Conservation (phyloP, 2,797 vertebrate species). For the Taeniopygia guttata region DNA sequence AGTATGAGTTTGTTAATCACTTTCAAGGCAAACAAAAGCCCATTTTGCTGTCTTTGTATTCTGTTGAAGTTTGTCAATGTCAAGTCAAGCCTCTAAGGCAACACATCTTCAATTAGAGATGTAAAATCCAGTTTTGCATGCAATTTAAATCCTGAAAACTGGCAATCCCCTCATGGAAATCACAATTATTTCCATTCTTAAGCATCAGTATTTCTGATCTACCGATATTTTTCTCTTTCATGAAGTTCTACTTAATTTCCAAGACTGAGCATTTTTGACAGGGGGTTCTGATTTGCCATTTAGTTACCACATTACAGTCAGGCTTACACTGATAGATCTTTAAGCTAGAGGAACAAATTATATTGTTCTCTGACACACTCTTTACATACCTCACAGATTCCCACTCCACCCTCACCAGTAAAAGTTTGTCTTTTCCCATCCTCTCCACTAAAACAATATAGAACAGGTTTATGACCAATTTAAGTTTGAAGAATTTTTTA, state of each 20-base stretch:
- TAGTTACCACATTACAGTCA: background rate
- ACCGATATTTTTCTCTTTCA: slow-evolving; percentile 38
- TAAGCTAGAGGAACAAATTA: slow-evolving; percentile 21
- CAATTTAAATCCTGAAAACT: slow-evolving; percentile 67
- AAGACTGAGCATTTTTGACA: slow-evolving; percentile 37
- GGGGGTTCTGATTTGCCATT: slow-evolving; percentile 48
- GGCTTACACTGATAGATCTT: background rate
- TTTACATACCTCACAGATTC: background rate
- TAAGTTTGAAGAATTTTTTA: background rate
- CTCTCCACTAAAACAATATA: background rate
- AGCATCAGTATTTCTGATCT: slow-evolving; percentile 40
- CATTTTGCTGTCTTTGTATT: slow-evolving; percentile 56
- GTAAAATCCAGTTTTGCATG: slow-evolving; percentile 61
- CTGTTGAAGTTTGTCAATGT: slow-evolving; percentile 63
- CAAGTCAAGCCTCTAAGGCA: slow-evolving; percentile 62
- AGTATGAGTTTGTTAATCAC: slow-evolving; percentile 25
- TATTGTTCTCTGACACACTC: background rate
- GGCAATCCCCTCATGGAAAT: slow-evolving; percentile 68
- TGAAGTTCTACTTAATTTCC: slow-evolving; percentile 61
- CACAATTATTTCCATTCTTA: slow-evolving; percentile 58
- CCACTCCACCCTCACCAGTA: background rate
- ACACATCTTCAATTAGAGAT: slow-evolving; percentile 70
- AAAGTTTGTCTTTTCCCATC: background rate
- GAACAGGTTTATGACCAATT: background rate
- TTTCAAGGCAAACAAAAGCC: slow-evolving; percentile 40